Conservation (phyloP, 2,113 vertebrate species). For the Neotoma lepida region DNA sequence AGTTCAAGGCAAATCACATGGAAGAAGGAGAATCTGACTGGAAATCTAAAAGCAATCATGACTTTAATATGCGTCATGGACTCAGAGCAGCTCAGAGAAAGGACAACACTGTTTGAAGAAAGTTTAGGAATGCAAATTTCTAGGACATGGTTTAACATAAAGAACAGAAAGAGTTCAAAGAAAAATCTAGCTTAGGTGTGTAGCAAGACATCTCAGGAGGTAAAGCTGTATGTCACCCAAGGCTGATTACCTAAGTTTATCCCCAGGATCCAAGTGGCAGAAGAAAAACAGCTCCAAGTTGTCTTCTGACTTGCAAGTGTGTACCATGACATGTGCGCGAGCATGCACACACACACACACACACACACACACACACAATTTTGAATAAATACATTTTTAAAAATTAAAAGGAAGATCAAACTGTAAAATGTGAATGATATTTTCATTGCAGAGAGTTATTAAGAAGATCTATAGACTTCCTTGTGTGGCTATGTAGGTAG, state of each 20-base stretch:
- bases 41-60: neutral
- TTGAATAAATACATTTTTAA: neutral
- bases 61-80: neutral
- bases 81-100: neutral
- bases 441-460: neutral
- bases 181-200: neutral
- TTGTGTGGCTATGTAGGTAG: neutral
- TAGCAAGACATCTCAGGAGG: neutral
- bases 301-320: neutral
- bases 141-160: neutral
- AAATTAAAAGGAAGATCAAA: neutral
- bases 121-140: neutral
- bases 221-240: too few species aligned
- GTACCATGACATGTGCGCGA: neutral
- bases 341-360: neutral
- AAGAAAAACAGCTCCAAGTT: too few species aligned
- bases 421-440: neutral
- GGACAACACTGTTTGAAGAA: neutral
- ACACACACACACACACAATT: too few species aligned
- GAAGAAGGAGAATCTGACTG: neutral
- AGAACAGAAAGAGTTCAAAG: too few species aligned
- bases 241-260: too few species aligned
- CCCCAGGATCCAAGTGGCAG: too few species aligned
- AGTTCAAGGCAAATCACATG: neutral
- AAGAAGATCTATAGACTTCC: neutral